phyloP scores from a whole-genome alignment of 2,888 invertebrate species.

The Sinodicranocentrus sp. region DNA sequence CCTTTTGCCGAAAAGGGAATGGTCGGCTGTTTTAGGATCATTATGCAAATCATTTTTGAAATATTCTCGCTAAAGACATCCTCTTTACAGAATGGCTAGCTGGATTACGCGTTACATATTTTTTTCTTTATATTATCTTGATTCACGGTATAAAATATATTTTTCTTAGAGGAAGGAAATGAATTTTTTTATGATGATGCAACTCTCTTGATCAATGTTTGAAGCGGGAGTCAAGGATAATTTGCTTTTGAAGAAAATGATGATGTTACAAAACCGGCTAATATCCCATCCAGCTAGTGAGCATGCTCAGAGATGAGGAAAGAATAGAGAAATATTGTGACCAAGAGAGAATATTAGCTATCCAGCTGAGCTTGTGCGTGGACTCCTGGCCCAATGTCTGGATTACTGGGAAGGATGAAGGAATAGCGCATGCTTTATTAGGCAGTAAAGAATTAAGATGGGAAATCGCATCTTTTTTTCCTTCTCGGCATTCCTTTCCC shows the following conservation, averaged over 20 bases:
- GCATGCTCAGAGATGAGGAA: neutral
- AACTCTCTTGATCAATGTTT: too few species aligned
- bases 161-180: neutral
- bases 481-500: neutral
- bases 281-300: too few species aligned
- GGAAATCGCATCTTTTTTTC: conserved; percentile 2
- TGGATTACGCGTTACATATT: neutral
- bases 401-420: too few species aligned
- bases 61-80: neutral
- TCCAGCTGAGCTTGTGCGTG: conserved; percentile 49
- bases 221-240: too few species aligned
- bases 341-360: neutral
- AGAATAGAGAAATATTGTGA: neutral
- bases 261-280: too few species aligned
- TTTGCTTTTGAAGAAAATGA: too few species aligned
- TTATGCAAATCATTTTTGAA: conserved; percentile 47
- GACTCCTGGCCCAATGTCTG: neutral
- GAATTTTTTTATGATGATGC: too few species aligned
- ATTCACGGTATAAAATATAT: neutral
- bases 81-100: too few species aligned
- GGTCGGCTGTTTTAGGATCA: conserved; percentile 43
- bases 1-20: conserved; percentile 35
- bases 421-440: neutral
- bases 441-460: neutral
- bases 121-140: neutral